phyloP scores from a whole-genome alignment of 2,888 invertebrate species.

The Acholoe squamosa region DNA sequence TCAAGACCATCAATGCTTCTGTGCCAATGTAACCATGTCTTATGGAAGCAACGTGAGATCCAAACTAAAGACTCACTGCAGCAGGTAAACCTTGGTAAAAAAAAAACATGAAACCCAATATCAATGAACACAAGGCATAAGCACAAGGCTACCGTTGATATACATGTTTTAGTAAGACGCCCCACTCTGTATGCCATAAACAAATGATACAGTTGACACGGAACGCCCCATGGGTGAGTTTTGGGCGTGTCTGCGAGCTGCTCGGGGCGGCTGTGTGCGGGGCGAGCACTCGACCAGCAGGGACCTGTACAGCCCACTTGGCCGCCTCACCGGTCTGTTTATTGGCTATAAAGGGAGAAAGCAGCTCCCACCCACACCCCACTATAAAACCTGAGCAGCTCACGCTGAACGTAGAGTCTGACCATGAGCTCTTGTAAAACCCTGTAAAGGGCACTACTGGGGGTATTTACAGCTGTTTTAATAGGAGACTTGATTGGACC shows the following conservation, averaged over 20 bases:
- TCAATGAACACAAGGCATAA: no score
- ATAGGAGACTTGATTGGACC: no score
- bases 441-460: not conserved
- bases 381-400: not conserved
- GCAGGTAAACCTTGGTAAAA: no score
- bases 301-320: slow-evolving; percentile 17
- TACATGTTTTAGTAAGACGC: no score
- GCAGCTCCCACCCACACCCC: slow-evolving; percentile 13
- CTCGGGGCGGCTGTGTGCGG: slow-evolving; percentile 18
- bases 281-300: not conserved
- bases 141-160: no score
- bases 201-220: not conserved
- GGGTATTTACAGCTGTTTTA: not conserved
- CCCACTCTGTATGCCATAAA: no score
- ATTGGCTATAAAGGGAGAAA: slow-evolving; percentile 5
- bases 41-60: not conserved
- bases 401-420: not conserved
- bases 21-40: not conserved
- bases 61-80: not conserved
- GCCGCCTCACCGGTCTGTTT: slow-evolving; percentile 14
- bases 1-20: no score
- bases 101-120: no score
- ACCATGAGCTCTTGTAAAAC: no score
- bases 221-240: not conserved
- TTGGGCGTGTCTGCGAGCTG: not conserved